phyloP scores from a whole-genome alignment of 2,113 vertebrate species.

The chimpanzee (Pan troglodytes) region NHGRI_mPanTro3-v2.1_pri NC_072410.2:111659501-111660000 shows the following conservation, averaged over 20 bases:
- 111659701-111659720: not conserved
- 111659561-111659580: not conserved
- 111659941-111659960: constrained; percentile 25
- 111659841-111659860: not conserved
- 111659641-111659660: not conserved
- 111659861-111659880: not conserved
- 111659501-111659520: not conserved
- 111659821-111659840: not conserved
- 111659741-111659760: constrained; percentile 8
- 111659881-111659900: constrained; percentile 25
- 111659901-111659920: not conserved
- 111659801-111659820: constrained; percentile 8
- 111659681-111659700: not conserved
- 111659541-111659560: not conserved
- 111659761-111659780: not conserved
- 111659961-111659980: not conserved
- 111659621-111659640: not conserved
- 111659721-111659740: not conserved
- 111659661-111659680: not conserved
- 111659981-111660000: not conserved
- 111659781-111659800: not conserved
- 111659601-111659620: not conserved
- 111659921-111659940: not conserved
- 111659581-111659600: not conserved
- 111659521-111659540: not conserved